Evolutionary conservation across 2,888 invertebrate genomes (phyloP).

Genomic region (Leptinotarsa tumamoca): DNA sequence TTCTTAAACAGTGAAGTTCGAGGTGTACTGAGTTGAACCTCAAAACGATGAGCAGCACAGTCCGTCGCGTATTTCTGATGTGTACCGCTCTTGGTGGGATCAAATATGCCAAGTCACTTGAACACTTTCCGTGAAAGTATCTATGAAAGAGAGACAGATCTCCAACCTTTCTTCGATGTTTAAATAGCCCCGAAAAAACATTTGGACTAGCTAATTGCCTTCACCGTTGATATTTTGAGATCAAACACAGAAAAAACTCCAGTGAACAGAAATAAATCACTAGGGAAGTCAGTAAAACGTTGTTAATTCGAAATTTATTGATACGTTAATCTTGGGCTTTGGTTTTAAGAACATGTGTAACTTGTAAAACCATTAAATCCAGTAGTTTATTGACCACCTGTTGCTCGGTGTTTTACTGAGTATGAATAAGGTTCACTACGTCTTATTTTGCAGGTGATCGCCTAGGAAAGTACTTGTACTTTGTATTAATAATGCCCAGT

Average conservation of each 20-base stretch:
- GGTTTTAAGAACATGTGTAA: slow-evolving; percentile 9
- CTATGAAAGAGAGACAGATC: too few species aligned
- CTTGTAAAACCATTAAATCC: slow-evolving; percentile 4
- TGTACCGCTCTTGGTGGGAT: too few species aligned
- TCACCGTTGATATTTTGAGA: background rate
- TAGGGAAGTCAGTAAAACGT: background rate
- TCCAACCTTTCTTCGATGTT: too few species aligned
- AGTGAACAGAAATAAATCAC: slow-evolving; percentile 3
- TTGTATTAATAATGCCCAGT: too few species aligned
- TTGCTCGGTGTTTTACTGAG: background rate
- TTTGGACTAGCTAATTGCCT: background rate
- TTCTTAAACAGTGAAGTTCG: too few species aligned
- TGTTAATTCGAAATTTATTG: slow-evolving; percentile 9
- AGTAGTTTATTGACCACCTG: slow-evolving; percentile 12
- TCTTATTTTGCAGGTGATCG: background rate
- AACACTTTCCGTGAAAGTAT: too few species aligned
- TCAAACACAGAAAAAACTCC: background rate
- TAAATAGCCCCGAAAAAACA: background rate
- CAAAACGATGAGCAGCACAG: too few species aligned
- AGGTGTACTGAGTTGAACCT: too few species aligned
- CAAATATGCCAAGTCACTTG: too few species aligned
- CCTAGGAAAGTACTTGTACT: too few species aligned
- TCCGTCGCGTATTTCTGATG: too few species aligned
- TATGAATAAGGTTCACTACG: background rate
- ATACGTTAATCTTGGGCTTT: slow-evolving; percentile 3